These are phyloP conservation scores for Heterotis niloticus DNA, from an alignment of 2,113 vertebrate genomes.

Conservation along the genomic window DNA sequence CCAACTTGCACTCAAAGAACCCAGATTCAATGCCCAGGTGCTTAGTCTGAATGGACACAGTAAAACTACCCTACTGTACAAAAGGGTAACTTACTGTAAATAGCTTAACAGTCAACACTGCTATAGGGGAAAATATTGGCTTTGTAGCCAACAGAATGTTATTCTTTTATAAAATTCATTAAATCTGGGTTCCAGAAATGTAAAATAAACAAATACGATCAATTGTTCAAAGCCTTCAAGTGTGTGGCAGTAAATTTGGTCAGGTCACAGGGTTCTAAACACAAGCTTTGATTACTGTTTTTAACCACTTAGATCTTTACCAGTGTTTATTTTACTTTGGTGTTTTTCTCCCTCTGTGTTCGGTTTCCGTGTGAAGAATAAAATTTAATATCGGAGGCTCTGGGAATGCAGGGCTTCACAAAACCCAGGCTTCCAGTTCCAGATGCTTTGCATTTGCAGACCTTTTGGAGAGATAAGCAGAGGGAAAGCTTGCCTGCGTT, in stretches of 20 bases:
- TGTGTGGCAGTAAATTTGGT: neutral
- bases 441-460: constrained; percentile 19
- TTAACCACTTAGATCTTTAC: neutral
- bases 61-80: neutral
- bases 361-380: neutral
- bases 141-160: neutral
- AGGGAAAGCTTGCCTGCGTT: neutral
- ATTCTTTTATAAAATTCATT: neutral
- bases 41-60: no score
- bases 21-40: no score
- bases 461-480: neutral
- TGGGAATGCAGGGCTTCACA: neutral
- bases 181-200: constrained; percentile 1
- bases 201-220: neutral
- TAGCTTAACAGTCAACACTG: neutral
- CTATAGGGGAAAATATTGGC: no score
- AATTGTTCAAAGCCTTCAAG: no score
- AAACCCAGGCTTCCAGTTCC: neutral
- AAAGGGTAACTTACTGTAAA: neutral
- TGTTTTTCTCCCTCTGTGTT: constrained; percentile 2
- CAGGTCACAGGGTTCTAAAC: neutral
- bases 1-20: no score
- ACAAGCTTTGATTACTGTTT: neutral
- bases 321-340: constrained; percentile 1
- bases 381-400: neutral